Evolutionary conservation across 2,888 invertebrate genomes (phyloP).

Genomic region (Chloromyia formosa): DNA sequence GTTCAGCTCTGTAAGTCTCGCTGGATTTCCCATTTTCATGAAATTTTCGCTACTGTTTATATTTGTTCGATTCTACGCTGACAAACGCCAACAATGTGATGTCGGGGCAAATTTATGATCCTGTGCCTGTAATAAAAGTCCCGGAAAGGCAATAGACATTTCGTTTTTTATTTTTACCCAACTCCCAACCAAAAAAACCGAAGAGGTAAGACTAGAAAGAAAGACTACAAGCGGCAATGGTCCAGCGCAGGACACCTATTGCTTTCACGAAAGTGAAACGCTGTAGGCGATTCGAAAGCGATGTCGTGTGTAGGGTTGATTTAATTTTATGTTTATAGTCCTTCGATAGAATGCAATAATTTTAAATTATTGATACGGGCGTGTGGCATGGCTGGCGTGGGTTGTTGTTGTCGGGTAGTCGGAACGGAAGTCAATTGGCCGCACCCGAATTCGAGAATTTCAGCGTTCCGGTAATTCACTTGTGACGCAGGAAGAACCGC

Average conservation of each 20-base stretch:
- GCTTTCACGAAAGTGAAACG: no score
- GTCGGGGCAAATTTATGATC: conserved; percentile 53
- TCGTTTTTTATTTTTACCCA: conserved; percentile 5
- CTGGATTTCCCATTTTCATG: background rate
- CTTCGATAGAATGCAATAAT: conserved; percentile 52
- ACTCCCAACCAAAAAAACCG: background rate
- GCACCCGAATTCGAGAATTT: background rate
- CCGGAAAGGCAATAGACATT: conserved; percentile 28
- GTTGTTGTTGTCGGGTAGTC: background rate
- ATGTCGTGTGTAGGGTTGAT: conserved; percentile 48
- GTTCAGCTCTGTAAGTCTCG: conserved; percentile 15
- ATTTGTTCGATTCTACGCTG: conserved; percentile 49
- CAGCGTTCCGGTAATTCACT: background rate
- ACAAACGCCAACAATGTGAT: conserved; percentile 51
- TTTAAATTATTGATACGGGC: conserved; percentile 52
- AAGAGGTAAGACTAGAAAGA: conserved; percentile 7
- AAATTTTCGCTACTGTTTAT: conserved; percentile 22
- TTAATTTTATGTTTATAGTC: conserved; percentile 55
- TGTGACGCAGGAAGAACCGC: background rate
- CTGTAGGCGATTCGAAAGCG: background rate
- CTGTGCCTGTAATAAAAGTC: conserved; percentile 48
- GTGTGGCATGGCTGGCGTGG: background rate
- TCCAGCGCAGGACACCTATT: no score
- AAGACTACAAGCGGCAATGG: no score
- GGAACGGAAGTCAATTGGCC: background rate